Evolutionary conservation across 1,140 invertebrate genomes (phyloP).

Genomic region (Cotesia chilonis): DNA sequence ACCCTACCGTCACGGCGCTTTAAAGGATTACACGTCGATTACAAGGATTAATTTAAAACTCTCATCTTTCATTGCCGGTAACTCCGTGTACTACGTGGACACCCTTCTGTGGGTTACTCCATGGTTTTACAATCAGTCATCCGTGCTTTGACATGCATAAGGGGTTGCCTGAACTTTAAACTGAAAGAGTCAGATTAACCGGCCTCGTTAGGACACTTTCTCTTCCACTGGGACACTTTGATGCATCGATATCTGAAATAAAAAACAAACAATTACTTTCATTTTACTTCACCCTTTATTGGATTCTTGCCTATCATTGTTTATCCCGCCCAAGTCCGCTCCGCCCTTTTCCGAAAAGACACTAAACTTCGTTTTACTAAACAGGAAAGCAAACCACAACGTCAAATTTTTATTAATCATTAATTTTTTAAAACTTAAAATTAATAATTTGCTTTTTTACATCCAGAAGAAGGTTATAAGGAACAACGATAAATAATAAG

Average conservation of each 20-base stretch:
- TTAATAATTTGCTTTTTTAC: no score
- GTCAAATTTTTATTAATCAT: no score
- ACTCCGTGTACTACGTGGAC: background rate
- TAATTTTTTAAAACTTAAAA: no score
- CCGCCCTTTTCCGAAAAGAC: no score
- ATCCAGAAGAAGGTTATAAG: no score
- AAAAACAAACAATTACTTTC: background rate
- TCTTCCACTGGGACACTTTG: no score
- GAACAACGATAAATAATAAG: background rate
- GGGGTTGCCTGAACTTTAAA: slow-evolving; percentile 53
- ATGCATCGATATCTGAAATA: background rate
- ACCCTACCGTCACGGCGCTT: slow-evolving; percentile 57
- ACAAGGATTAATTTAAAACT: slow-evolving; percentile 65
- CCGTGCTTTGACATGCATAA: slow-evolving; percentile 65
- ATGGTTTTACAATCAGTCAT: slow-evolving; percentile 68
- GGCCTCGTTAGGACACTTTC: slow-evolving; percentile 19
- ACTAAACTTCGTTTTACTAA: no score
- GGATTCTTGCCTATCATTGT: background rate
- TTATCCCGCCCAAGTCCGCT: background rate
- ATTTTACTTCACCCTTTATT: background rate
- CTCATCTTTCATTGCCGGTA: slow-evolving; percentile 37
- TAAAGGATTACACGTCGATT: slow-evolving; percentile 66
- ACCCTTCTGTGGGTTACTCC: slow-evolving; percentile 61
- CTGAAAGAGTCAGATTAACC: slow-evolving; percentile 61
- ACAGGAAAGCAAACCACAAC: no score